Conservation (phyloP, 2,888 invertebrate genomes). For the Xylocampa areola region DNA sequence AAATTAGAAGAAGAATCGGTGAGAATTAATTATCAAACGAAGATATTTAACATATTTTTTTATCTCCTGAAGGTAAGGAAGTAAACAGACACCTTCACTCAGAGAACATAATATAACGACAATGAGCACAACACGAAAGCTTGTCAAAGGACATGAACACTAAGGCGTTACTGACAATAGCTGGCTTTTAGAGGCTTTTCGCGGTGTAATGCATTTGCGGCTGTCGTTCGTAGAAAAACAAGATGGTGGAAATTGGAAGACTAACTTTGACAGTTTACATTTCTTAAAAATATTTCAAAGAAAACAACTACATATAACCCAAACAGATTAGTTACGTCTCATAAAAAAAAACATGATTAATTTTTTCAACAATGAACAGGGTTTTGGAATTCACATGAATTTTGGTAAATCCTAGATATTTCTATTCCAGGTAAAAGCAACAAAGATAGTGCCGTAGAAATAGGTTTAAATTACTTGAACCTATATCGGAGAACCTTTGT, state of each 20-base stretch:
- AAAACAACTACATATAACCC: no score
- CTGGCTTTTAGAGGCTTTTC: conserved; percentile 31
- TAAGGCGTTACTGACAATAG: conserved; percentile 27
- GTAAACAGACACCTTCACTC: conserved; percentile 22
- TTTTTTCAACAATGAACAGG: no score
- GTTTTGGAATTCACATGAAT: no score
- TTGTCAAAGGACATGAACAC: conserved; percentile 41
- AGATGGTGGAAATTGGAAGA: not conserved
- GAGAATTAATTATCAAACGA: conserved; percentile 4
- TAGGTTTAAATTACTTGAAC: conserved; percentile 32
- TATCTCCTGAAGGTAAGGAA: conserved; percentile 11
- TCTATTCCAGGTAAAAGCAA: conserved; percentile 1
- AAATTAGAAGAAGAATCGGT: not conserved
- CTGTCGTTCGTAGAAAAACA: conserved; percentile 1
- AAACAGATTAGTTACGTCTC: no score
- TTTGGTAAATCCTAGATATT: no score
- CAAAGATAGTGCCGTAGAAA: conserved; percentile 7
- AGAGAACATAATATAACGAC: conserved; percentile 39
- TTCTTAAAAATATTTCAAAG: no score
- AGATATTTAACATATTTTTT: conserved; percentile 4
- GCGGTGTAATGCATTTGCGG: conserved; percentile 20
- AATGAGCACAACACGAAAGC: conserved; percentile 21
- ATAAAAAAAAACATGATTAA: no score
- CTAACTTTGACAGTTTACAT: not conserved
- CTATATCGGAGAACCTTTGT: conserved; percentile 36